phyloP scores from a whole-genome alignment of 1,140 invertebrate species.

The Brachionus asplanchnoidis region DNA sequence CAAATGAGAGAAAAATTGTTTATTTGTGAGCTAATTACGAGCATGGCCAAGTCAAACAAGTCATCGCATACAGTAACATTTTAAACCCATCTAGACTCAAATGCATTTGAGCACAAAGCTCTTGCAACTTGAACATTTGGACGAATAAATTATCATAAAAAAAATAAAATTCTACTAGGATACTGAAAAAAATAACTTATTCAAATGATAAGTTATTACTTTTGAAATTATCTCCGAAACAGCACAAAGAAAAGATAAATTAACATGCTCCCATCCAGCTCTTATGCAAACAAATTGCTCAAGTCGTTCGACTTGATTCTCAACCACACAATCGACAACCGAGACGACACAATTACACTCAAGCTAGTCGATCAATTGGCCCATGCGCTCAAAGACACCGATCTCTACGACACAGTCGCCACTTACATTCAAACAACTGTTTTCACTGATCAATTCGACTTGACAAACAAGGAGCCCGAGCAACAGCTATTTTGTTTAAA shows the following conservation, averaged over 20 bases:
- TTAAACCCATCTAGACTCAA: not conserved
- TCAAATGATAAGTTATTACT: not conserved
- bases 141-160: conserved; percentile 11
- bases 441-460: not conserved
- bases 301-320: conserved; percentile 31
- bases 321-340: conserved; percentile 4
- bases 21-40: too few relatives aligned
- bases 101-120: not conserved
- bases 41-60: too few relatives aligned
- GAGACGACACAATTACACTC: conserved; percentile 8
- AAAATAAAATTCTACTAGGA: not conserved
- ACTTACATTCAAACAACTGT: not conserved
- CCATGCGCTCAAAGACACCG: not conserved
- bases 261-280: not conserved
- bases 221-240: not conserved
- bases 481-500: not conserved
- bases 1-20: too few relatives aligned
- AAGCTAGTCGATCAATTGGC: conserved; percentile 11
- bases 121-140: not conserved
- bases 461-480: not conserved
- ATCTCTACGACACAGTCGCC: not conserved
- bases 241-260: not conserved
- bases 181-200: not conserved
- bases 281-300: not conserved
- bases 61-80: too few relatives aligned